Evolutionary conservation across 2,888 invertebrate species (phyloP).

Genomic region (Esperia sulphurella): DNA sequence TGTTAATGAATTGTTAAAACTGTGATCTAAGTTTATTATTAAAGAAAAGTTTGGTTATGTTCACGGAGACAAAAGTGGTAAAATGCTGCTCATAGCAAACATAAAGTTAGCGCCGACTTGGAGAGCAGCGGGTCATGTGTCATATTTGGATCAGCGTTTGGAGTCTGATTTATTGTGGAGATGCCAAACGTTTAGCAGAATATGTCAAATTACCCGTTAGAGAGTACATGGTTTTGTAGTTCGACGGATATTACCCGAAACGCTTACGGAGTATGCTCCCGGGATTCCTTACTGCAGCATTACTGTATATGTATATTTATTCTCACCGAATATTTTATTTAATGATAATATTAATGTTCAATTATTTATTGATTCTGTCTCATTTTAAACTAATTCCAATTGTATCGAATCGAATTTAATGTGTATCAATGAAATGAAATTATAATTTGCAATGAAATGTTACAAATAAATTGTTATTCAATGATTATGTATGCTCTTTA

Average conservation of each 20-base stretch:
- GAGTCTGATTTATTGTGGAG: too few species aligned
- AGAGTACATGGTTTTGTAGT: too few species aligned
- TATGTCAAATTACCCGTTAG: too few species aligned
- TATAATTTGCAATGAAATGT: conserved; percentile 46
- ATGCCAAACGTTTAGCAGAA: too few species aligned
- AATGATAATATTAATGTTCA: neutral
- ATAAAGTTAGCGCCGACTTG: too few species aligned
- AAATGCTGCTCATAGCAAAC: too few species aligned
- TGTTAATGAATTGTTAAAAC: too few species aligned
- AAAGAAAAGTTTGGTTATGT: neutral
- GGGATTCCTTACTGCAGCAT: neutral
- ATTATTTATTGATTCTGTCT: conserved; percentile 5
- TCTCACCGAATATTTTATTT: neutral
- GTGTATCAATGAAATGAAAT: conserved; percentile 27
- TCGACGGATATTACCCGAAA: too few species aligned
- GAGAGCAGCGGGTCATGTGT: too few species aligned
- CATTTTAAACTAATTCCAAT: conserved; percentile 21
- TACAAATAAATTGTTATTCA: conserved; percentile 56
- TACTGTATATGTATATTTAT: neutral
- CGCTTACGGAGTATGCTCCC: too few species aligned
- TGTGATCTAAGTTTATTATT: too few species aligned
- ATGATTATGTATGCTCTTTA: conserved; percentile 20
- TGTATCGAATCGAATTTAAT: conserved; percentile 38
- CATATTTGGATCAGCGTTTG: too few species aligned
- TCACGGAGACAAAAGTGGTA: neutral